These are phyloP conservation scores for Calycopis cecrops DNA, from an alignment of 1,140 invertebrate species.

Conservation along the genomic window DNA sequence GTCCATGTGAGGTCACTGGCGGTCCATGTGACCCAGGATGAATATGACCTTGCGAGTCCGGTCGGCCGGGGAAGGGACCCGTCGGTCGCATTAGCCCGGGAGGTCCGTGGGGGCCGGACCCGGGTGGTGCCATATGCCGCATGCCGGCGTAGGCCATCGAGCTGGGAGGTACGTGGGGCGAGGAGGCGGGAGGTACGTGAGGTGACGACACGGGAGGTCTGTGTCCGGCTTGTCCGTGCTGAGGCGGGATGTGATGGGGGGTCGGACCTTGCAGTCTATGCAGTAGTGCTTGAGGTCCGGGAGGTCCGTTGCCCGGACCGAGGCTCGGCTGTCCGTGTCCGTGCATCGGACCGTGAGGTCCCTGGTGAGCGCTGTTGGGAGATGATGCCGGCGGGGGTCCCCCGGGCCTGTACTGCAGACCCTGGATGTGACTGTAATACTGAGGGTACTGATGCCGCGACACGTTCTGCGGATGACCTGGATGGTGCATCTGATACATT, in stretches of 20 bases:
- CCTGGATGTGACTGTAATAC: conserved; percentile 22
- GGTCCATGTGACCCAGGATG: conserved; percentile 15
- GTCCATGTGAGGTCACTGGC: conserved; percentile 17
- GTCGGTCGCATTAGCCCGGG: conserved; percentile 17
- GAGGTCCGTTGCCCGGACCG: conserved; percentile 16
- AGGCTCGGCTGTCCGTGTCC: conserved; percentile 1
- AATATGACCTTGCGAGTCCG: conserved; percentile 16
- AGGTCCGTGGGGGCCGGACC: conserved; percentile 6
- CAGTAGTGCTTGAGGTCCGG: conserved; percentile 8
- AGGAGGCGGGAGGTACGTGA: conserved; percentile 28
- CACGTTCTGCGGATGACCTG: conserved; percentile 28
- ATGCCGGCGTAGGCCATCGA: conserved; percentile 11
- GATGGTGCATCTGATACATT: conserved; percentile 37
- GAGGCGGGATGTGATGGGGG: conserved; percentile 18
- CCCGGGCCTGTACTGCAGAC: conserved; percentile 1
- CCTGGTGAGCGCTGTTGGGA: conserved; percentile 19
- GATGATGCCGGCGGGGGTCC: background rate
- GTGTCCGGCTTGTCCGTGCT: conserved; percentile 21
- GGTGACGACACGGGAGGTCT: conserved; percentile 19
- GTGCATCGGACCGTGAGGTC: background rate
- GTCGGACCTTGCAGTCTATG: background rate
- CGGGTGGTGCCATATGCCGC: background rate
- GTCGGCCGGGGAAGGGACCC: conserved; percentile 16
- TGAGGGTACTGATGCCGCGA: conserved; percentile 32
- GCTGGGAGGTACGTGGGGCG: conserved; percentile 22